These are phyloP conservation scores for Agrotis ipsilon DNA, from an alignment of 2,888 invertebrate species.

Conservation along the genomic window DNA sequence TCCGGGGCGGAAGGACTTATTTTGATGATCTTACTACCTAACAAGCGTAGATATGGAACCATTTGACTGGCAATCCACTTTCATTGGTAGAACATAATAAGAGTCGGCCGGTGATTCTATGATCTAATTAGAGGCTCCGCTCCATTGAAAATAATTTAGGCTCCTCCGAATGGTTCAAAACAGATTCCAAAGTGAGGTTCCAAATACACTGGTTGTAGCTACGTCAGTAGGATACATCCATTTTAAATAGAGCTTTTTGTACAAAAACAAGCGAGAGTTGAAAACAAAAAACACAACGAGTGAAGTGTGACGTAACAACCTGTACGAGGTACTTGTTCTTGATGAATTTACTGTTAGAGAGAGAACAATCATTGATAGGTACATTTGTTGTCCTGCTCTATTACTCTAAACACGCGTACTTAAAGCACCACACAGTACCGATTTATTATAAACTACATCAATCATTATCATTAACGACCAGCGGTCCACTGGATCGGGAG, in stretches of 20 bases:
- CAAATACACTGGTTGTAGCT: neutral
- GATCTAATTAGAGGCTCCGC: conserved; percentile 39
- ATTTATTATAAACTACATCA: too few relatives aligned
- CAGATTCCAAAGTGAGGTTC: conserved; percentile 43
- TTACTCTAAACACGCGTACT: neutral
- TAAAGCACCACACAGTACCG: too few relatives aligned
- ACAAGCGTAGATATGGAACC: too few relatives aligned
- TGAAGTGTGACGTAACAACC: conserved; percentile 13
- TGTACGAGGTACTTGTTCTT: neutral
- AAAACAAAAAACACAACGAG: conserved; percentile 43
- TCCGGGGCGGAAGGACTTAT: too few relatives aligned
- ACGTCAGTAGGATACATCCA: neutral
- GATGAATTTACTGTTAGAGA: neutral
- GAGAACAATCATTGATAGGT: neutral
- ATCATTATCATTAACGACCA: too few relatives aligned
- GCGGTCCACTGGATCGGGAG: too few relatives aligned
- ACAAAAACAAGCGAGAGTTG: conserved; percentile 41
- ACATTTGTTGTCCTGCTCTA: neutral
- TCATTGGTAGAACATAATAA: neutral
- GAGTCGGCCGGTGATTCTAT: conserved; percentile 5
- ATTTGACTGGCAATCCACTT: neutral
- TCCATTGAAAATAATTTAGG: conserved; percentile 43
- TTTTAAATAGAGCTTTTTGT: conserved; percentile 25
- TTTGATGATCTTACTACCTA: too few relatives aligned
- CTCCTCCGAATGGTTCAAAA: conserved; percentile 42